These are phyloP conservation scores for Labia minor DNA, from an alignment of 2,888 invertebrate species.

Conservation along the genomic window DNA sequence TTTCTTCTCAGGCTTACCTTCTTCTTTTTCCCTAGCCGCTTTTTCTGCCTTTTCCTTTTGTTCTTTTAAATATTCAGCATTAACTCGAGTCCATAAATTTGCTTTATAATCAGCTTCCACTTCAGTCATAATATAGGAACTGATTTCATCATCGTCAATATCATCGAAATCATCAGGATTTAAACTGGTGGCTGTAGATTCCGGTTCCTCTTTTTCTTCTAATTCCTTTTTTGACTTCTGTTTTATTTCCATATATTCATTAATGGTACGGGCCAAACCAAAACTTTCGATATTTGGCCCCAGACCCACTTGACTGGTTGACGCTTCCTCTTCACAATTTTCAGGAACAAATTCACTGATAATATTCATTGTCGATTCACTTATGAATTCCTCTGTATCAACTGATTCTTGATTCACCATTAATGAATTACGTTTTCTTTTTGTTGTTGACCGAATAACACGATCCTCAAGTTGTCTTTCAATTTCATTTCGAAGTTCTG, in stretches of 20 bases:
- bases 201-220: conserved; percentile 29
- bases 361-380: conserved; percentile 39
- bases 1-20: conserved; percentile 74
- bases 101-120: conserved; percentile 74
- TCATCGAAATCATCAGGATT: conserved; percentile 45
- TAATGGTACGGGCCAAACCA: conserved; percentile 52
- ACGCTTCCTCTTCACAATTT: conserved; percentile 16
- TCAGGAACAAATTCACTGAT: conserved; percentile 37
- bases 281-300: conserved; percentile 54
- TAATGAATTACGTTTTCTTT: conserved; percentile 38
- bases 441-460: conserved; percentile 24
- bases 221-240: conserved; percentile 23
- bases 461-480: background rate
- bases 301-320: conserved; percentile 27
- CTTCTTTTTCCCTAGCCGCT: conserved; percentile 67
- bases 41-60: conserved; percentile 78
- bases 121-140: conserved; percentile 70
- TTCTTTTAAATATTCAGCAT: conserved; percentile 75
- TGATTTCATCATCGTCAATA: conserved; percentile 83
- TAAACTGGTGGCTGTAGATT: conserved; percentile 23
- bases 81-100: conserved; percentile 74
- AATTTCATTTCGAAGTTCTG: background rate
- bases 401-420: conserved; percentile 35
- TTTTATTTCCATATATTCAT: conserved; percentile 33
- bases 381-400: conserved; percentile 39